Evolutionary conservation across 64 coral and sea anemone genomes (phyloP).

Genomic region (Porites australiensis): DNA sequence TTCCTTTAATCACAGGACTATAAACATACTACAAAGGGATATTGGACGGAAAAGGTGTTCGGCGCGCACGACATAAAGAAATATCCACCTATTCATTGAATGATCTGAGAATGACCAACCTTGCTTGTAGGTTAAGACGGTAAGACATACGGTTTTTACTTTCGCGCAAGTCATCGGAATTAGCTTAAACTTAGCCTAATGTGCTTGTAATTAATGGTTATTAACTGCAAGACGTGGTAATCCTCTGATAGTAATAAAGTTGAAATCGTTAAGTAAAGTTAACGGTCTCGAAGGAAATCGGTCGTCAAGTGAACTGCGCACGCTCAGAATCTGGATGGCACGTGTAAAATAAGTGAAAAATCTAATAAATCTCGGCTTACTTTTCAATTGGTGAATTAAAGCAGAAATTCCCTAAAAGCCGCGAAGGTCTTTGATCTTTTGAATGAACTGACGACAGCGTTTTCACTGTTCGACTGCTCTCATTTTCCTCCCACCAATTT

Average conservation of each 20-base stretch:
- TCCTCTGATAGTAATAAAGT: slow-evolving; percentile 24
- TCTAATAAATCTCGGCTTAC: background rate
- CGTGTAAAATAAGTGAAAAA: background rate
- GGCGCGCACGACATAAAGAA: slow-evolving; percentile 36
- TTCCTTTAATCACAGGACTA: slow-evolving; percentile 50
- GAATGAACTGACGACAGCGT: background rate
- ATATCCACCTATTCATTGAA: slow-evolving; percentile 16
- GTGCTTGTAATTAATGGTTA: slow-evolving; percentile 45
- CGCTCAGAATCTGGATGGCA: background rate
- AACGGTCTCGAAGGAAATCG: slow-evolving; percentile 45
- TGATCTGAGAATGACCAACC: background rate
- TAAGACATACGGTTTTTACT: background rate
- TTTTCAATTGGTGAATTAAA: background rate
- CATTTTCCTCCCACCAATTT: background rate
- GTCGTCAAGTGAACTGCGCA: slow-evolving; percentile 24
- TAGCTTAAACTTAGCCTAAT: slow-evolving; percentile 53
- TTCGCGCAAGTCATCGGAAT: background rate
- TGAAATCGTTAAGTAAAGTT: slow-evolving; percentile 40
- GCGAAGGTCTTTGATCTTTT: background rate
- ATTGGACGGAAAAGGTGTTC: slow-evolving; percentile 25
- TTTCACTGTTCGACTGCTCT: background rate
- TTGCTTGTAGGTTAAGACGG: background rate
- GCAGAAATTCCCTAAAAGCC: background rate
- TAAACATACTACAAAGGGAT: slow-evolving; percentile 36
- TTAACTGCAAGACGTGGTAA: slow-evolving; percentile 54